These are phyloP conservation scores for Pollachius pollachius DNA, from an alignment of 2,113 vertebrate genomes.

Conservation along the genomic window DNA sequence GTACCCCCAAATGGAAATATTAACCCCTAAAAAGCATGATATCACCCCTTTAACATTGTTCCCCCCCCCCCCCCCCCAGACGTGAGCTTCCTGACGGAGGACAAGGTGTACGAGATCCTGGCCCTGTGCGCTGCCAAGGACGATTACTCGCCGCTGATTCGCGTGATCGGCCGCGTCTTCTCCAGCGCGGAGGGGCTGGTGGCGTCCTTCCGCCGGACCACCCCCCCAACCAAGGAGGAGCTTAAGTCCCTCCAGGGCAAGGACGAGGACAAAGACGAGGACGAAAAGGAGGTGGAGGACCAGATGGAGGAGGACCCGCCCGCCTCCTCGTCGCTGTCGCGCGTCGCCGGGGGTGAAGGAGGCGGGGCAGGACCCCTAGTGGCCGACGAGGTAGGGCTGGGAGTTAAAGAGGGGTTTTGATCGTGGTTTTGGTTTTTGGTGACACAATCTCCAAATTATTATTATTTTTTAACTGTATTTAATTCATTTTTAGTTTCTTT, in stretches of 20 bases:
- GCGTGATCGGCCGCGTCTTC: slow-evolving; percentile 94
- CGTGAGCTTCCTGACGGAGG: slow-evolving; percentile 92
- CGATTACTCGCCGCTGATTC: slow-evolving; percentile 94
- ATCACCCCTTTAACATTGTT: too few relatives aligned
- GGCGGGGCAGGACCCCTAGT: slow-evolving; percentile 54
- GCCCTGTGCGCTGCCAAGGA: slow-evolving; percentile 88
- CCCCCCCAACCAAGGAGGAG: slow-evolving; percentile 95
- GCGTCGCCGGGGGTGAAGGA: slow-evolving; percentile 71
- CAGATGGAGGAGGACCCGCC: slow-evolving; percentile 89
- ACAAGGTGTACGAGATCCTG: slow-evolving; percentile 95
- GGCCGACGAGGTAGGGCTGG: slow-evolving; percentile 65
- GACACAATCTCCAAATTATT: too few relatives aligned
- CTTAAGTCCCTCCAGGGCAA: slow-evolving; percentile 95
- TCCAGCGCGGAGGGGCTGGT: slow-evolving; percentile 94
- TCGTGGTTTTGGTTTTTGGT: too few relatives aligned
- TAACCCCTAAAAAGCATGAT: too few relatives aligned
- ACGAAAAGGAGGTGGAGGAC: slow-evolving; percentile 87
- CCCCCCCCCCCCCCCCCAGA: slow-evolving; percentile 64
- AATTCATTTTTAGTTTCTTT: too few relatives aligned
- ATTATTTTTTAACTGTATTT: too few relatives aligned
- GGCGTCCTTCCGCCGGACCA: slow-evolving; percentile 91
- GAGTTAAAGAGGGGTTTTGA: too few relatives aligned
- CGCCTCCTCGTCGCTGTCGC: slow-evolving; percentile 70
- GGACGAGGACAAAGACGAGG: slow-evolving; percentile 97
- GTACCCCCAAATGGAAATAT: too few relatives aligned